Percentiles rank a stretch among this genome's conserved stretches.
Conservation (phyloP, 2,797 vertebrate species). For the Geotrypetes seraphini region DNA sequence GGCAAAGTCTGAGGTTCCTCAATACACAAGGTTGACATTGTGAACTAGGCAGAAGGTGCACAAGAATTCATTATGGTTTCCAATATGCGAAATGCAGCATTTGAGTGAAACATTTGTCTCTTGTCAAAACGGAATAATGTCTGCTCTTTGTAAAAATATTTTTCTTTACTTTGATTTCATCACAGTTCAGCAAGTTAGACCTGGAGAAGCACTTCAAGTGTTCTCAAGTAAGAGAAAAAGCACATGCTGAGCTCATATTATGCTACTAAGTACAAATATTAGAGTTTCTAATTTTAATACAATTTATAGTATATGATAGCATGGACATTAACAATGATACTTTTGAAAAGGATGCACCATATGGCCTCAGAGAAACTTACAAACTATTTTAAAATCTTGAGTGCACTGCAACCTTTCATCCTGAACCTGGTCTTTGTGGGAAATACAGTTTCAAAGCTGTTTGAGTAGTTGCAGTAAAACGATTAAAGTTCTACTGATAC, state of each 20-base stretch:
- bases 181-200: constrained; percentile 32
- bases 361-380: not conserved
- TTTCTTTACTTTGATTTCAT: constrained; percentile 27
- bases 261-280: not conserved
- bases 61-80: constrained; percentile 90
- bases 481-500: no score
- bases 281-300: not conserved
- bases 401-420: no score
- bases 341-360: not conserved
- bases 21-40: constrained; percentile 66
- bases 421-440: no score
- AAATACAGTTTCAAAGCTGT: no score
- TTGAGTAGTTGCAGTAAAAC: no score
- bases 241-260: not conserved
- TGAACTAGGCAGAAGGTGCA: constrained; percentile 72
- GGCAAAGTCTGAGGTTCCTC: constrained; percentile 61
- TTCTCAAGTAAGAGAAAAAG: not conserved
- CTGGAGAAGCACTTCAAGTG: constrained; percentile 1
- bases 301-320: not conserved
- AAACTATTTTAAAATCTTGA: no score
- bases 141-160: constrained; percentile 51
- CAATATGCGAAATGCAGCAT: constrained; percentile 94
- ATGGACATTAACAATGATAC: not conserved
- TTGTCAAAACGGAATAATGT: constrained; percentile 80
- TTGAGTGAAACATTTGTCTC: constrained; percentile 99